phyloP scores from a whole-genome alignment of 2,888 invertebrate species.

The Helicoverpa assulta region DNA sequence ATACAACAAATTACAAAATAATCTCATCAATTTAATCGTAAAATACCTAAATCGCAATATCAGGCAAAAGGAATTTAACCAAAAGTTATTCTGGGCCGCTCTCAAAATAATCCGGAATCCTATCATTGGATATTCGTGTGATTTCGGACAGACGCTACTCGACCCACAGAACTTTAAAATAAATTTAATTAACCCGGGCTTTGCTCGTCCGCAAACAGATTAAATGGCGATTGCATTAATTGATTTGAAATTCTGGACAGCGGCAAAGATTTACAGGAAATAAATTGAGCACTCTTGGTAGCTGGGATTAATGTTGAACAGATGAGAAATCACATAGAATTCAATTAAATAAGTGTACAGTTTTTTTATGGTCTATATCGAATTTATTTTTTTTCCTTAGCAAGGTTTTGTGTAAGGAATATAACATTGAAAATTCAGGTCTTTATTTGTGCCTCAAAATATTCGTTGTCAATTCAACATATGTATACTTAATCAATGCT shows the following conservation, averaged over 20 bases:
- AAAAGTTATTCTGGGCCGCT: neutral
- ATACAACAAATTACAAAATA: too few species aligned
- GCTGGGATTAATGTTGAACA: neutral
- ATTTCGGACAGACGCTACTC: constrained; percentile 5
- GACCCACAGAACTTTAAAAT: constrained; percentile 34
- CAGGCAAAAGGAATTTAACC: neutral
- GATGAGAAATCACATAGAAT: neutral
- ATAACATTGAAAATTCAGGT: too few species aligned
- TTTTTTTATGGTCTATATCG: neutral
- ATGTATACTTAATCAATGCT: too few species aligned
- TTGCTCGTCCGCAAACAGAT: constrained; percentile 14
- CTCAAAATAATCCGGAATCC: constrained; percentile 2
- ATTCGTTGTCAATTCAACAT: too few species aligned
- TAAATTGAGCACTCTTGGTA: constrained; percentile 16
- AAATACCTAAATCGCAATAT: neutral
- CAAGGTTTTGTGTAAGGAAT: too few species aligned
- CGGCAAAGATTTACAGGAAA: constrained; percentile 12
- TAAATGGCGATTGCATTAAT: constrained; percentile 27
- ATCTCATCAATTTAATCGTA: too few species aligned
- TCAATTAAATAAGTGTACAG: neutral
- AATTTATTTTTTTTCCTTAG: too few species aligned
- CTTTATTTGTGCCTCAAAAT: too few species aligned
- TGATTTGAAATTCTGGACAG: constrained; percentile 20
- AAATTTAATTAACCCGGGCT: constrained; percentile 48
- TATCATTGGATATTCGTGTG: constrained; percentile 9